phyloP scores from a whole-genome alignment of 2,797 vertebrate species.

The Micropoecilia bifurca region DNA sequence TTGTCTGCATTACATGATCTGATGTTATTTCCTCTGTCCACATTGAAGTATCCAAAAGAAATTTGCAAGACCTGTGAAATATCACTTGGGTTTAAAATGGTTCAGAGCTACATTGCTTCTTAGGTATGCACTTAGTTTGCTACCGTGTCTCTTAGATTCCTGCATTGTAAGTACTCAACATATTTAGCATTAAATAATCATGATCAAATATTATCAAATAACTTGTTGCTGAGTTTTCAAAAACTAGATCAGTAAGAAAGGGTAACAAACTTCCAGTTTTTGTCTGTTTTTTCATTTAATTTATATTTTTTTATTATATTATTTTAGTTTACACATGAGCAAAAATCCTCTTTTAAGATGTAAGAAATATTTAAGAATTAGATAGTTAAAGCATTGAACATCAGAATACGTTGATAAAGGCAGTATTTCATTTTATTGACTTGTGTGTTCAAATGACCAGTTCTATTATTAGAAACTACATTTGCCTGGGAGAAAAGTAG shows the following conservation, averaged over 20 bases:
- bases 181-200: background rate
- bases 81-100: background rate
- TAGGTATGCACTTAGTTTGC: background rate
- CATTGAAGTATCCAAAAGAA: background rate
- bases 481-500: slow-evolving; percentile 21
- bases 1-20: slow-evolving; percentile 31
- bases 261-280: background rate
- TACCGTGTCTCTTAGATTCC: background rate
- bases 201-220: background rate
- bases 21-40: background rate
- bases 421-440: background rate
- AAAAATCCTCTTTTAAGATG: background rate
- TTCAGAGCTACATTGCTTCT: background rate
- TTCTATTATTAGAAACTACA: slow-evolving; percentile 20
- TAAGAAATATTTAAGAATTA: background rate
- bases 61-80: background rate
- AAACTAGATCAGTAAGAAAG: background rate
- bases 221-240: background rate
- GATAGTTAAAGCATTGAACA: background rate
- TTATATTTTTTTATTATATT: background rate
- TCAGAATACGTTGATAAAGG: background rate
- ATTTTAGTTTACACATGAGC: background rate
- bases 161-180: background rate
- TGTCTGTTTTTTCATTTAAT: background rate
- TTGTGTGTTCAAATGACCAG: background rate